Percentiles rank a stretch among this genome's conserved stretches.
Conservation (phyloP, 2,797 vertebrate genomes). For the Ctenosaura bakeri region DNA sequence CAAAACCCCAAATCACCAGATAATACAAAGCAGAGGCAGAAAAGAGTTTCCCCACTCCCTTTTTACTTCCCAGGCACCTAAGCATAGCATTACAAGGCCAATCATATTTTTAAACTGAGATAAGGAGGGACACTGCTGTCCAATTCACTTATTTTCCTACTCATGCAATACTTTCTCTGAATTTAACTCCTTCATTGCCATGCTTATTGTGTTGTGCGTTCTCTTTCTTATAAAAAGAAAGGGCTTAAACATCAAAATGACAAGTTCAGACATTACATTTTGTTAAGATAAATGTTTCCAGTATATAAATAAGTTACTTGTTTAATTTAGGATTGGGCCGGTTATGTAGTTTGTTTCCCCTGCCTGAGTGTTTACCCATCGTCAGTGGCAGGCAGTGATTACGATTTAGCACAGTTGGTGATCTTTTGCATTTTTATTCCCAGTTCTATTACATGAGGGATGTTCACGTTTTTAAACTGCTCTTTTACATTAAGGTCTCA, state of each 20-base stretch:
- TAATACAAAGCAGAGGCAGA: too few species aligned
- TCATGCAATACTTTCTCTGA: too few species aligned
- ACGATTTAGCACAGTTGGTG: slow-evolving; percentile 55
- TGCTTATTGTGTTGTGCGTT: not conserved
- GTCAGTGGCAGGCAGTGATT: slow-evolving; percentile 49
- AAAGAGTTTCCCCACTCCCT: too few species aligned
- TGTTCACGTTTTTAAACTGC: not conserved
- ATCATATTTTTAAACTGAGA: too few species aligned
- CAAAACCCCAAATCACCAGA: too few species aligned
- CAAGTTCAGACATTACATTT: slow-evolving; percentile 9
- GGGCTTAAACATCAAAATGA: not conserved
- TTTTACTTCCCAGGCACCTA: too few species aligned
- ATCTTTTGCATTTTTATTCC: slow-evolving; percentile 30
- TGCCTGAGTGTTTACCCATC: slow-evolving; percentile 52
- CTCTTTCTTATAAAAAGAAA: not conserved
- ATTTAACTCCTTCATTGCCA: too few species aligned
- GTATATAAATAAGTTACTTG: slow-evolving; percentile 39
- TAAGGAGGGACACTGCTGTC: too few species aligned
- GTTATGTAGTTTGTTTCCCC: too few species aligned
- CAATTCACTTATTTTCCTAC: too few species aligned
- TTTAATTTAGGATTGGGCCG: slow-evolving; percentile 57
- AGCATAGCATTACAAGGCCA: too few species aligned
- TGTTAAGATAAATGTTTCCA: slow-evolving; percentile 56
- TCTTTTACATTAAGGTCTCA: not conserved
- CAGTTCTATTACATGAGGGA: slow-evolving; percentile 3